Evolutionary conservation across 1,140 invertebrate species (phyloP).

Genomic region (Drosophila pachea): DNA sequence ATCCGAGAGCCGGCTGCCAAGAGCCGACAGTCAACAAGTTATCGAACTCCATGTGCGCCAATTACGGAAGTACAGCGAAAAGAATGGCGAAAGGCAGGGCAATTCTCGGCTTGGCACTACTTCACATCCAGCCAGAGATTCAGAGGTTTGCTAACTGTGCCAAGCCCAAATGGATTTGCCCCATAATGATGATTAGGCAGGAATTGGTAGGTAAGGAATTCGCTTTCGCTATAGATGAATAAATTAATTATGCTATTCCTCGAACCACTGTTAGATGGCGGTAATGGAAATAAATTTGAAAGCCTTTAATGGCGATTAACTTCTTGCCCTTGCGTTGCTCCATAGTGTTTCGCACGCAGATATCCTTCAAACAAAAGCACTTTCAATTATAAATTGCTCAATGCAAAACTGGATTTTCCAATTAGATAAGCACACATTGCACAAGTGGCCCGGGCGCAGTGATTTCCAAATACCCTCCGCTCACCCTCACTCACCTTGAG

Average conservation of each 20-base stretch:
- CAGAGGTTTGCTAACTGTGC: neutral
- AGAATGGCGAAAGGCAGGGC: slow-evolving; percentile 1
- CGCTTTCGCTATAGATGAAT: neutral
- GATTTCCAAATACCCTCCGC: neutral
- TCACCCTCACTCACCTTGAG: neutral
- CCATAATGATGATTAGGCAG: neutral
- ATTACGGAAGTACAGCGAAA: neutral
- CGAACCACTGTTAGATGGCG: neutral
- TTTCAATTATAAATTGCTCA: neutral
- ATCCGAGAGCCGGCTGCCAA: slow-evolving; percentile 15
- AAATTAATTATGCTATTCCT: neutral
- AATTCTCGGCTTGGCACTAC: slow-evolving; percentile 25
- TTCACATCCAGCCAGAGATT: slow-evolving; percentile 8
- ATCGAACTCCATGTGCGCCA: slow-evolving; percentile 10
- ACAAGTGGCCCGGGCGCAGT: slow-evolving; percentile 5
- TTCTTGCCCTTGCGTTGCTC: neutral
- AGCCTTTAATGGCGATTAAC: neutral
- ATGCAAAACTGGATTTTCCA: slow-evolving; percentile 28
- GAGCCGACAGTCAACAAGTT: slow-evolving; percentile 56
- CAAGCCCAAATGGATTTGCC: too few relatives aligned
- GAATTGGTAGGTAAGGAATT: neutral
- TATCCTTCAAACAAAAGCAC: neutral
- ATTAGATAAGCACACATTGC: slow-evolving; percentile 29
- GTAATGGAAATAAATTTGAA: neutral
- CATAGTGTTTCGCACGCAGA: neutral